Evolutionary conservation across 2,888 invertebrate species (phyloP).

Genomic region (Ametastegia equiseti): DNA sequence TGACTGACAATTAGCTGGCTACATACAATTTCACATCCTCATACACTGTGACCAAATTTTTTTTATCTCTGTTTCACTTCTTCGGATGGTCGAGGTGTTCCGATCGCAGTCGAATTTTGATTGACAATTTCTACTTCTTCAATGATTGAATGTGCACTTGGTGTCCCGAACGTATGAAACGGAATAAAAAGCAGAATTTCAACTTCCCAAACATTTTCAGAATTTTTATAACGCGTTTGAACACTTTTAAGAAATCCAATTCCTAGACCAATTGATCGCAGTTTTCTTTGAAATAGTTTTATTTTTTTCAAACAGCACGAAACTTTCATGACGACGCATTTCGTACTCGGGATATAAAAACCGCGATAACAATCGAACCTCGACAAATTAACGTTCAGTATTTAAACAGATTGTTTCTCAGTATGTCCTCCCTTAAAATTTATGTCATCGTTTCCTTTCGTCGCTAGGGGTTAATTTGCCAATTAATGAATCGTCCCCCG

Average conservation of each 20-base stretch:
- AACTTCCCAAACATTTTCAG: not conserved
- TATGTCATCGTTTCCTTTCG: slow-evolving; percentile 18
- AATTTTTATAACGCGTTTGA: not conserved
- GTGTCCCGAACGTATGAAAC: too few relatives aligned
- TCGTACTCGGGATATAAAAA: not conserved
- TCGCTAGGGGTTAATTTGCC: slow-evolving; percentile 22
- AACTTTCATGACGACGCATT: not conserved
- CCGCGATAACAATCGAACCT: not conserved
- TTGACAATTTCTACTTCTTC: too few relatives aligned
- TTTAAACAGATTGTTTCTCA: slow-evolving; percentile 16
- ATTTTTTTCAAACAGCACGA: not conserved
- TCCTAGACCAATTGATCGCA: too few relatives aligned
- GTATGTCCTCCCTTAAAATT: slow-evolving; percentile 45
- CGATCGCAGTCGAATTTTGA: too few relatives aligned
- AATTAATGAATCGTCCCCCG: slow-evolving; percentile 3
- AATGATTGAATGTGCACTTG: too few relatives aligned
- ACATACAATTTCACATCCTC: slow-evolving; percentile 3
- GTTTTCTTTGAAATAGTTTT: too few relatives aligned
- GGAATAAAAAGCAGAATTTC: too few relatives aligned
- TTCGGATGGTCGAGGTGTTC: not conserved
- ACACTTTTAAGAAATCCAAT: not conserved
- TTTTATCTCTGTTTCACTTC: not conserved
- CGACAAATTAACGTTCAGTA: slow-evolving; percentile 12
- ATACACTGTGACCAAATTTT: not conserved
- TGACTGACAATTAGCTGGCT: not conserved